Evolutionary conservation across 2,888 invertebrate species (phyloP).

Genomic region (Amiota mariae): DNA sequence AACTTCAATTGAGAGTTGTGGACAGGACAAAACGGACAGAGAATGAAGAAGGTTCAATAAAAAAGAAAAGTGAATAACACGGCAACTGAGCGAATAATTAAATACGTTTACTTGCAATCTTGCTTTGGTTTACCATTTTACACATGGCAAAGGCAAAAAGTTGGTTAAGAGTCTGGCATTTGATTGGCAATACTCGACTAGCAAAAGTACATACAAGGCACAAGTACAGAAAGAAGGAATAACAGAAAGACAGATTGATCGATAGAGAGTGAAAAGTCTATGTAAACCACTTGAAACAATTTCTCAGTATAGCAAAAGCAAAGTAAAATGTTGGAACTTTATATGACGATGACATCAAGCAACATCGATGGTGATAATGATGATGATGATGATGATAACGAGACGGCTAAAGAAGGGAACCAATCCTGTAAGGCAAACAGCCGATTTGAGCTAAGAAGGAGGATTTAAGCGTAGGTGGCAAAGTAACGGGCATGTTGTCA

Average conservation of each 20-base stretch:
- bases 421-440: constrained; percentile 35
- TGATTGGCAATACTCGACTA: no score
- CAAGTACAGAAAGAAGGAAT: no score
- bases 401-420: background rate
- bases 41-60: background rate
- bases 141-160: no score
- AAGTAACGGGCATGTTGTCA: constrained; percentile 50
- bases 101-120: background rate
- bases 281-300: no score
- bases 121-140: no score
- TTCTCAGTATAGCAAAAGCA: no score
- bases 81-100: background rate
- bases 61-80: background rate
- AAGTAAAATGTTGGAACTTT: no score
- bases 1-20: no score
- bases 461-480: constrained; percentile 9
- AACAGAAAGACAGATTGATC: no score
- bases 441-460: constrained; percentile 33
- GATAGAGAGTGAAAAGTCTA: no score
- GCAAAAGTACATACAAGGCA: no score
- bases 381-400: background rate
- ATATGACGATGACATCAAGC: background rate
- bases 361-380: background rate
- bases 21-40: background rate
- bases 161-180: no score